Conservation (phyloP, 2,888 invertebrate genomes). For the Spodoptera littoralis region DNA sequence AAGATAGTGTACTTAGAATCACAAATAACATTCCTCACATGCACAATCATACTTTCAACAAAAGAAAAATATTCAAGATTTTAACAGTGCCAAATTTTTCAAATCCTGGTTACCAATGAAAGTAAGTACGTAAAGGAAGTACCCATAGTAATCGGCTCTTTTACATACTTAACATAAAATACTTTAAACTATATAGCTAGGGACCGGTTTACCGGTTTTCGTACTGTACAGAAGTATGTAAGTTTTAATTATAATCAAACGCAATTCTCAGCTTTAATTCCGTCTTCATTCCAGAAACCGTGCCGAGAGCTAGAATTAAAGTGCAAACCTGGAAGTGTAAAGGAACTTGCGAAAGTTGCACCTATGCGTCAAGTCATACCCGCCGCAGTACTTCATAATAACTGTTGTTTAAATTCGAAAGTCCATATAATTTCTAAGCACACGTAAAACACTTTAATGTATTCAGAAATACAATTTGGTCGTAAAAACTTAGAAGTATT, state of each 20-base stretch:
- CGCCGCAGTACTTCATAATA: slow-evolving; percentile 6
- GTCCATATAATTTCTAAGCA: slow-evolving; percentile 34
- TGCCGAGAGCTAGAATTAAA: slow-evolving; percentile 11
- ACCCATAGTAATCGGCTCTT: no score
- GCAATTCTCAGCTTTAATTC: no score
- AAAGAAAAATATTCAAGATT: not conserved
- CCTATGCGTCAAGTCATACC: slow-evolving; percentile 33
- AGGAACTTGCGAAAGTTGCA: slow-evolving; percentile 50
- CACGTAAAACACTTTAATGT: slow-evolving; percentile 19
- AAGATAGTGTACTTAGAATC: slow-evolving; percentile 26
- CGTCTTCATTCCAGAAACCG: slow-evolving; percentile 1
- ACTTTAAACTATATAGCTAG: not conserved
- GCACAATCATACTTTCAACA: no score
- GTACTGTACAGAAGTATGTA: no score
- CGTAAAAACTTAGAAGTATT: slow-evolving; percentile 30
- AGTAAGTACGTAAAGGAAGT: no score
- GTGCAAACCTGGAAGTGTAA: slow-evolving; percentile 29
- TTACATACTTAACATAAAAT: no score
- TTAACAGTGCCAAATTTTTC: not conserved
- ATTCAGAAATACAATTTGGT: slow-evolving; percentile 28
- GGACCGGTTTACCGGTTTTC: no score
- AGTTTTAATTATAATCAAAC: no score
- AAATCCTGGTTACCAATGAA: no score
- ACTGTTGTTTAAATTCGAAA: slow-evolving; percentile 41
- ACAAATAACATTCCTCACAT: slow-evolving; percentile 32